phyloP scores from a whole-genome alignment of 2,888 invertebrate genomes.

The Drosophila stalkeri region DNA sequence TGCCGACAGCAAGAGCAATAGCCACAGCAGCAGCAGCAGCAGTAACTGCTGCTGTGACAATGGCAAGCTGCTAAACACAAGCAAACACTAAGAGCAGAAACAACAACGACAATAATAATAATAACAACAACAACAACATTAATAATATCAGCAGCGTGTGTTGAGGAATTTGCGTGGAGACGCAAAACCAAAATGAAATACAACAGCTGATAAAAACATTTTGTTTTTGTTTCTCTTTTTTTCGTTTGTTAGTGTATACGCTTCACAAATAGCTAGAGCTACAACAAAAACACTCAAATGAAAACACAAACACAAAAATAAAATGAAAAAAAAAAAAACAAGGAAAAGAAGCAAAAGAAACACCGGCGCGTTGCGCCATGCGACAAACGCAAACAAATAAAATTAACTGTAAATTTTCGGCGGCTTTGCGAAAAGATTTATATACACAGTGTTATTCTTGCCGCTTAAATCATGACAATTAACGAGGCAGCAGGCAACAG shows the following conservation, averaged over 20 bases:
- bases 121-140: neutral
- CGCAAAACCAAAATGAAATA: constrained; percentile 64
- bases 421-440: constrained; percentile 29
- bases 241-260: constrained; percentile 3
- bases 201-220: constrained; percentile 69
- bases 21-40: neutral
- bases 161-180: constrained; percentile 36
- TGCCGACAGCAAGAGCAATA: constrained; percentile 35
- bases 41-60: constrained; percentile 35
- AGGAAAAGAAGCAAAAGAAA: constrained; percentile 1
- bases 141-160: constrained; percentile 10
- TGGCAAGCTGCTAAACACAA: constrained; percentile 60
- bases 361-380: constrained; percentile 39
- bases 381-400: constrained; percentile 36
- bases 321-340: neutral
- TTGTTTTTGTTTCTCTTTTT: constrained; percentile 27
- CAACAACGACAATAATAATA: neutral
- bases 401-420: constrained; percentile 53
- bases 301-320: constrained; percentile 9
- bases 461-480: constrained; percentile 37
- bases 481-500: constrained; percentile 15
- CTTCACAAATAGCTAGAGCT: constrained; percentile 34
- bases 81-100: constrained; percentile 39
- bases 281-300: constrained; percentile 32
- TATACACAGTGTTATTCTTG: constrained; percentile 25